A percentile compares a stretch with the other conserved stretches of the same genome.
phyloP scores from a whole-genome alignment of 1,140 invertebrate species.

The Saccostrea glomerata region DNA sequence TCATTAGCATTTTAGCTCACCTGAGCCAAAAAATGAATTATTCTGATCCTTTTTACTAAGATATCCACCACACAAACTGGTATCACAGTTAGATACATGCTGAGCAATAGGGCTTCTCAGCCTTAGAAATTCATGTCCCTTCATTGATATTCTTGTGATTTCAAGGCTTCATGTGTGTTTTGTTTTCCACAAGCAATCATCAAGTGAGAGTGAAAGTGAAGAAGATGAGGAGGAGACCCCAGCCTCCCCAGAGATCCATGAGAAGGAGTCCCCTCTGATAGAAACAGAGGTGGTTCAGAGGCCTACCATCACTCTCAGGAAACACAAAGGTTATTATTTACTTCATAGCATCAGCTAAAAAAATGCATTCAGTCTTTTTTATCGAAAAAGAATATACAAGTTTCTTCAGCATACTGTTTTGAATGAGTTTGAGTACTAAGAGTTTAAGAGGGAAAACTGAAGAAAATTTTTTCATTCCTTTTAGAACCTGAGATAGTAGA shows the following conservation, averaged over 20 bases:
- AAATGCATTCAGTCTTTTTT: too few species aligned
- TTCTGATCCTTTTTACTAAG: too few species aligned
- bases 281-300: slow-evolving; percentile 6
- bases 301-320: not conserved
- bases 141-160: too few species aligned
- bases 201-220: slow-evolving; percentile 40
- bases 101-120: too few species aligned
- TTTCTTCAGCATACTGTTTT: too few species aligned
- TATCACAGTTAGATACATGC: too few species aligned
- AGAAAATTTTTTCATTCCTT: not conserved
- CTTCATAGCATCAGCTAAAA: too few species aligned
- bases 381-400: too few species aligned
- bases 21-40: too few species aligned
- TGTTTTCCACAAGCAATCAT: not conserved
- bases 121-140: too few species aligned
- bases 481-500: not conserved
- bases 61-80: too few species aligned
- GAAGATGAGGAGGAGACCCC: not conserved
- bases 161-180: not conserved
- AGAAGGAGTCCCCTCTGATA: not conserved
- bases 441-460: not conserved
- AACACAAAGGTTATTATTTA: slow-evolving; percentile 2
- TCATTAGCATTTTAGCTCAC: not conserved
- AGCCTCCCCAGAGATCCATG: not conserved
- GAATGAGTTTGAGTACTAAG: not conserved